A percentile compares a stretch with the other conserved stretches of the same genome.
Evolutionary conservation across 2,888 invertebrate species (phyloP).

Genomic region (Apodemia mormo): DNA sequence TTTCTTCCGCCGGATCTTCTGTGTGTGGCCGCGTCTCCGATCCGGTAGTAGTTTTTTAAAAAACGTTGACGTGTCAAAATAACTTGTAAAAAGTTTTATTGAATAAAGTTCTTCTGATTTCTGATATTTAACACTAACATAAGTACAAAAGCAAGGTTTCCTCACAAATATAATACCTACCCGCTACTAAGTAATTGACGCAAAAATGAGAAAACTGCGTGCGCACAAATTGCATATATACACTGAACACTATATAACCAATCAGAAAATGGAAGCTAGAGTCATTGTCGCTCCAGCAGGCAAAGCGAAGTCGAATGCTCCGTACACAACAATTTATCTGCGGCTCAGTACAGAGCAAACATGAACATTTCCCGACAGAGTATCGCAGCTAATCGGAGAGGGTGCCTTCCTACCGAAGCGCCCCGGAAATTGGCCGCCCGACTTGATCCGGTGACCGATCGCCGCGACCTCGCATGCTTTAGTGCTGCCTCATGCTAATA

Average conservation of each 20-base stretch:
- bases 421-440: constrained; percentile 39
- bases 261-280: constrained; percentile 1
- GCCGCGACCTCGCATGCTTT: constrained; percentile 32
- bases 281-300: constrained; percentile 3
- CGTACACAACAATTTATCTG: constrained; percentile 30
- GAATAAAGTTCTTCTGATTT: too few species aligned
- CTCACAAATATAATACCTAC: too few species aligned
- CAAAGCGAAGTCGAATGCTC: constrained; percentile 20
- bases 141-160: too few species aligned
- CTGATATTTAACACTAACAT: too few species aligned
- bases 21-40: too few species aligned
- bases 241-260: not conserved
- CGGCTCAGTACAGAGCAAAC: constrained; percentile 27
- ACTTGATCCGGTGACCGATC: constrained; percentile 40
- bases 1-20: too few species aligned
- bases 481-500: constrained; percentile 34
- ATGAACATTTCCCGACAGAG: constrained; percentile 31
- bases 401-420: constrained; percentile 47
- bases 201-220: too few species aligned
- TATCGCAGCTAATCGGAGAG: constrained; percentile 37
- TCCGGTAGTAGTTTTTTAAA: too few species aligned
- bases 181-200: too few species aligned
- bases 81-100: too few species aligned
- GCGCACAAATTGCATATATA: not conserved
- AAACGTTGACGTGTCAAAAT: too few species aligned